Evolutionary conservation across 2,113 vertebrate genomes (phyloP), one percentile per base, ranked within the genome.

Genomic region (Dunckerocampus dactyliophorus): DNA sequence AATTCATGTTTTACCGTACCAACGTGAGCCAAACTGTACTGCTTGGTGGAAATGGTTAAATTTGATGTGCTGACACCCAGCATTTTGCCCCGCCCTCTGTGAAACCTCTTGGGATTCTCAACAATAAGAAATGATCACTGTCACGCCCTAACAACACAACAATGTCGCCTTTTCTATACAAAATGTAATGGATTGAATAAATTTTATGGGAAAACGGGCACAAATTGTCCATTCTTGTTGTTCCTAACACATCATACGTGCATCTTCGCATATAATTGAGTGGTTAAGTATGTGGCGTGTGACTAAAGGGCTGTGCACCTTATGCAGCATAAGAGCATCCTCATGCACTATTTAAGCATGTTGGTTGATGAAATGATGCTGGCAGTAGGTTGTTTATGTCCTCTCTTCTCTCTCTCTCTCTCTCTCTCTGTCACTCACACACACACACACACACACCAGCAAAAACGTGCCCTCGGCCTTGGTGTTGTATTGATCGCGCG

Each of bases 121-220:
- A 74, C 42, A 65, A 69, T 47, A 11, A 20, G 50, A 58, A 28
- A 22, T 20, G 12, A 28, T 47, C 8, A 39, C 10, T 56, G 47
- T 59, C 59, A 60, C 54, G 63, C 65, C n/a, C n/a, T n/a, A n/a
- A n/a, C n/a, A n/a, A 43, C 65, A 47, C 1, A 42, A 60, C 21
- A 48, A 22, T 62, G 52, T 81, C 52, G 63, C 65, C 54, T 82
- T 59, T 80, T 64, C 73, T 62, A 60, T 65, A 75, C 52, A 71
- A 72, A 50, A n/a, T n/a, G 75, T 74, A 63, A 80, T 16, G 72
- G 70, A 72, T n/a, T 84, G 65, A 88, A 85, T 86, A 86, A 73
- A 88, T 79, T 65, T 75, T 37, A 76, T 20, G 16, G 19, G 60
- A 52, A 24, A 73, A 75, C 57, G 4, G 8, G 37, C 10, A 74